These are phyloP conservation scores for Drosophila micromelanica DNA, from an alignment of 1,140 invertebrate species.

Conservation along the genomic window DNA sequence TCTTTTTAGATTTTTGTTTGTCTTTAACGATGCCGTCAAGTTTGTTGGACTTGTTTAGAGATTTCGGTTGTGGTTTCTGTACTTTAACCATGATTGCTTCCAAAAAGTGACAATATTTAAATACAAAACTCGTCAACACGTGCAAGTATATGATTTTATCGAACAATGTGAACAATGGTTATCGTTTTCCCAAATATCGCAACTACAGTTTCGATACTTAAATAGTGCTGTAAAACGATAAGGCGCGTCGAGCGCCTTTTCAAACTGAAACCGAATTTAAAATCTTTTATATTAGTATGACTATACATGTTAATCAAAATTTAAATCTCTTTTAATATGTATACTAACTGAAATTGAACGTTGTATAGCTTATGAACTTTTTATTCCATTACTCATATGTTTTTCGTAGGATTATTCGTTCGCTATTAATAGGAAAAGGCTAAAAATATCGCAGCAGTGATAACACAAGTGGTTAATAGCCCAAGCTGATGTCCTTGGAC, in stretches of 20 bases:
- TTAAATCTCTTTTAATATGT: too few species aligned
- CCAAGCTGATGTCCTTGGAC: slow-evolving; percentile 53
- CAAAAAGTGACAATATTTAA: slow-evolving; percentile 37
- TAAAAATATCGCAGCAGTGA: slow-evolving; percentile 60
- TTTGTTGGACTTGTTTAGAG: slow-evolving; percentile 52
- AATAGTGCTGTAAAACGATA: slow-evolving; percentile 9
- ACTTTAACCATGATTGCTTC: slow-evolving; percentile 66
- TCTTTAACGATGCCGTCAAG: slow-evolving; percentile 56
- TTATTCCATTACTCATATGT: background rate
- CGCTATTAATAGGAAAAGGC: slow-evolving; percentile 32
- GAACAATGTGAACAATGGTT: background rate
- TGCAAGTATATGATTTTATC: slow-evolving; percentile 35
- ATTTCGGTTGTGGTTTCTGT: slow-evolving; percentile 67
- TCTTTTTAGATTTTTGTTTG: slow-evolving; percentile 49
- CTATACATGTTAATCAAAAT: too few species aligned
- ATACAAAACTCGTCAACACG: slow-evolving; percentile 51
- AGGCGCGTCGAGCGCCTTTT: too few species aligned
- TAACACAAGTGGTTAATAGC: slow-evolving; percentile 63
- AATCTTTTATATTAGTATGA: too few species aligned
- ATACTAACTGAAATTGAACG: too few species aligned
- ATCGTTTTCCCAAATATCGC: slow-evolving; percentile 3
- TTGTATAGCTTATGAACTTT: too few species aligned
- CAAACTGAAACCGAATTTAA: too few species aligned
- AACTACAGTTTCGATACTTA: background rate
- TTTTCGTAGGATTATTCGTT: background rate